These are phyloP conservation scores for Macaca nemestrina DNA, from an alignment of 2,113 vertebrate genomes.

Conservation along the genomic window DNA sequence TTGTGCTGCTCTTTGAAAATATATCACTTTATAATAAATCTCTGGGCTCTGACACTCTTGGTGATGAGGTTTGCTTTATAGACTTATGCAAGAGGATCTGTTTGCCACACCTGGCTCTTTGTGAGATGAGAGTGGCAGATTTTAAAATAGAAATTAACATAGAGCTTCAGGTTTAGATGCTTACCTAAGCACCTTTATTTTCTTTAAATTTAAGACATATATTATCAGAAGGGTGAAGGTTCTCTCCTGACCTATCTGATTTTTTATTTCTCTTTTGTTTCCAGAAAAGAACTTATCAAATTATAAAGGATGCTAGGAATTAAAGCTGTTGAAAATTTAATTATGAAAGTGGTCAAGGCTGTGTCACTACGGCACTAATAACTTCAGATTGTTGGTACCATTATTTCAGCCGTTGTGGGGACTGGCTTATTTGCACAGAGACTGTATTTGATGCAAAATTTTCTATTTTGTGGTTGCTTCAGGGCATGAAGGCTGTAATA, in stretches of 20 bases:
- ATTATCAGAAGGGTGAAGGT: neutral
- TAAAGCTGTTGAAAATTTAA: neutral
- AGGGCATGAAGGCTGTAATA: neutral
- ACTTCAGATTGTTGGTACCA: neutral
- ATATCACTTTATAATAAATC: slow-evolving; percentile 71
- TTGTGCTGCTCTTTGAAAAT: slow-evolving; percentile 59
- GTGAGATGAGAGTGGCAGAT: slow-evolving; percentile 2
- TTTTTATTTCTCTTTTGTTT: neutral
- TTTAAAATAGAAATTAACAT: neutral
- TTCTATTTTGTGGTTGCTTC: neutral
- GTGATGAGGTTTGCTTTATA: slow-evolving; percentile 60
- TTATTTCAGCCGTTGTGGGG: neutral
- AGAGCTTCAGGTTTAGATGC: neutral
- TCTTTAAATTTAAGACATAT: neutral
- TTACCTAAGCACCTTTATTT: neutral
- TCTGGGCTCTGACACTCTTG: slow-evolving; percentile 28
- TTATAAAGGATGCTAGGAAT: neutral
- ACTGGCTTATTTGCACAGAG: neutral
- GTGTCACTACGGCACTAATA: neutral
- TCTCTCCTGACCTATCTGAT: neutral
- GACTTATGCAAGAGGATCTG: slow-evolving; percentile 45
- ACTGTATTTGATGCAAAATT: neutral
- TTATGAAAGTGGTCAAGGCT: neutral
- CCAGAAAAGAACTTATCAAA: neutral
- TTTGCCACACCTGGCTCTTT: slow-evolving; percentile 57